These are phyloP conservation scores for Diogma glabrata DNA, from an alignment of 2,888 invertebrate genomes.

Conservation along the genomic window DNA sequence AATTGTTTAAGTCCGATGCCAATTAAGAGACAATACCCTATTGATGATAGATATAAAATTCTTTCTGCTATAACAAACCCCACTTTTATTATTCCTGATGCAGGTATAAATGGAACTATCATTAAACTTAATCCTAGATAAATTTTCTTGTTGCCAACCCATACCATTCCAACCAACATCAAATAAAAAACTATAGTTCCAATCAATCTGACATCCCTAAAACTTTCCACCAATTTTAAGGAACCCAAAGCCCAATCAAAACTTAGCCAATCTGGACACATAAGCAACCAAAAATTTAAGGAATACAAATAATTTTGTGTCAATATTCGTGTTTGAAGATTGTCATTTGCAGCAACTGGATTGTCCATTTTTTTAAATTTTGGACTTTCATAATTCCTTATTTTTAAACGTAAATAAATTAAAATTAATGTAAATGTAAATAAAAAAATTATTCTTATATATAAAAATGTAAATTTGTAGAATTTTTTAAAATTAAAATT, in stretches of 20 bases:
- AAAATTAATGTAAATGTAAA: conserved; percentile 40
- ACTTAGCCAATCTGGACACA: conserved; percentile 89
- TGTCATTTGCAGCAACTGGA: conserved; percentile 72
- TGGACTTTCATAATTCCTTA: conserved; percentile 72
- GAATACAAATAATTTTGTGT: conserved; percentile 85
- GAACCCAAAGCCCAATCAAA: conserved; percentile 99
- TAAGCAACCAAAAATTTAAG: conserved; percentile 66
- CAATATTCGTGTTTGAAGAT: conserved; percentile 51
- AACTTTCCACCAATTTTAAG: conserved; percentile 55
- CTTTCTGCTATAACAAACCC: conserved; percentile 88
- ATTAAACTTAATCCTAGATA: conserved; percentile 38
- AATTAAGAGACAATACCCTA: conserved; percentile 65
- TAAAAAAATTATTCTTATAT: conserved; percentile 40
- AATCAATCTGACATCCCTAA: conserved; percentile 53
- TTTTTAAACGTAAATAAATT: conserved; percentile 52
- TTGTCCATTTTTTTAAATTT: conserved; percentile 80
- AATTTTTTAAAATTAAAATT: not conserved
- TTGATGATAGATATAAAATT: conserved; percentile 69
- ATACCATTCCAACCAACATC: too few species aligned
- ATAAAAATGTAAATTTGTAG: too few species aligned
- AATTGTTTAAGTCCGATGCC: conserved; percentile 47
- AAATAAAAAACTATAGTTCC: conserved; percentile 52
- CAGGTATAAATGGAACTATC: conserved; percentile 71
- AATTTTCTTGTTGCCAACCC: conserved; percentile 7
- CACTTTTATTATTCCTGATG: conserved; percentile 72